Percentiles rank a stretch among this genome's conserved stretches.
These are phyloP conservation scores for Brachynemurus nebulosus DNA, from an alignment of 2,888 invertebrate species.

Conservation along the genomic window DNA sequence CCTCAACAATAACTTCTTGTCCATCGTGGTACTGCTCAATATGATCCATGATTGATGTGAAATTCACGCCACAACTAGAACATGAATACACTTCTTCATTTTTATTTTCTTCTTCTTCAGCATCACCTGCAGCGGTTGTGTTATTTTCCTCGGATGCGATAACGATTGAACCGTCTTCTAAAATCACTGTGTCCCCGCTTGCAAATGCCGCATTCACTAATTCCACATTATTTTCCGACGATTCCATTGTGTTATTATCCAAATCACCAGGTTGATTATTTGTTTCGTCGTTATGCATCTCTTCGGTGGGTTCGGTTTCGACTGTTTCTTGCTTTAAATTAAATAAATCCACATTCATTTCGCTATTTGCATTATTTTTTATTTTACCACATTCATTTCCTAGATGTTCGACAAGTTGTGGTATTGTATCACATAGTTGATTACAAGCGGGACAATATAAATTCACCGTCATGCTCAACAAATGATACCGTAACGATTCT, in stretches of 20 bases:
- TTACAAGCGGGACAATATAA: slow-evolving; percentile 46
- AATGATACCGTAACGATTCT: slow-evolving; percentile 36
- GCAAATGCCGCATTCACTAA: background rate
- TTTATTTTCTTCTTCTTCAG: slow-evolving; percentile 11
- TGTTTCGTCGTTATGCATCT: background rate
- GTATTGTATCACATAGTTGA: slow-evolving; percentile 36
- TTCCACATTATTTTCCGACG: slow-evolving; percentile 21
- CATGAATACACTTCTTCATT: slow-evolving; percentile 42
- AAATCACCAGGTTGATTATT: slow-evolving; percentile 15
- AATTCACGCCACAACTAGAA: slow-evolving; percentile 48
- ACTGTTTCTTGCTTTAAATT: slow-evolving; percentile 8
- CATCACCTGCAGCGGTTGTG: too few species aligned
- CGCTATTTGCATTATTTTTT: slow-evolving; percentile 12
- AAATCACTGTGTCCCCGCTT: slow-evolving; percentile 30
- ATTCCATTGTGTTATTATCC: slow-evolving; percentile 29
- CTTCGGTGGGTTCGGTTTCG: slow-evolving; percentile 12
- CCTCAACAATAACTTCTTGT: slow-evolving; percentile 53
- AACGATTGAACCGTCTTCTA: slow-evolving; percentile 34
- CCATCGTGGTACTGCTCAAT: slow-evolving; percentile 50
- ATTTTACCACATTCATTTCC: slow-evolving; percentile 25
- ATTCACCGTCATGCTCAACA: slow-evolving; percentile 40
- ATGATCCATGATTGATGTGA: slow-evolving; percentile 49
- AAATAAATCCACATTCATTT: slow-evolving; percentile 4
- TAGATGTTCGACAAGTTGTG: slow-evolving; percentile 43
- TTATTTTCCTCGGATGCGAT: slow-evolving; percentile 20